Evolutionary conservation across 1,140 invertebrate genomes (phyloP).

Genomic region (Penaeus japonicus): DNA sequence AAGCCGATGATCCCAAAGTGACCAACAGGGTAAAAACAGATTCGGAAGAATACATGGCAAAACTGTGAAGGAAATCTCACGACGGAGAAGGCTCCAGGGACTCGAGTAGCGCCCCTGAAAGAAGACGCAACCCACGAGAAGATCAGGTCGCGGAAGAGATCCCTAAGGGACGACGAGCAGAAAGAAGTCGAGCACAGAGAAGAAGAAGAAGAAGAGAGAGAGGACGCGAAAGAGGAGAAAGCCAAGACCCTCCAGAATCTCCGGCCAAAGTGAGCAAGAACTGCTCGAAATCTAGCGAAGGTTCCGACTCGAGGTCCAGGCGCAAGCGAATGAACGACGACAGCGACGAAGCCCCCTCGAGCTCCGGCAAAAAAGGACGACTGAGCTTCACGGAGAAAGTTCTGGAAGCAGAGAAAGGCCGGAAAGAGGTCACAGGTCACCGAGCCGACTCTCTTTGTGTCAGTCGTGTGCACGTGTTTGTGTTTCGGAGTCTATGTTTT

Average conservation of each 20-base stretch:
- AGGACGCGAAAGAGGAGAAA: constrained; percentile 15
- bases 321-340: constrained; percentile 25
- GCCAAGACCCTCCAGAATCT: background rate
- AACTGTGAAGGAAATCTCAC: constrained; percentile 32
- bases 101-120: background rate
- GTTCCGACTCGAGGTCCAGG: background rate
- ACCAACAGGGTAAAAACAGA: constrained; percentile 11
- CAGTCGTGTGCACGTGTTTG: constrained; percentile 12
- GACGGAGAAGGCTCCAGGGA: background rate
- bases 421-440: constrained; percentile 38
- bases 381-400: background rate
- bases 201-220: no score
- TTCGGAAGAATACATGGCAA: constrained; percentile 42
- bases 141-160: constrained; percentile 36
- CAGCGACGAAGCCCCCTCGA: background rate
- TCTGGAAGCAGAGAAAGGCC: constrained; percentile 45
- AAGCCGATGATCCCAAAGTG: constrained; percentile 6
- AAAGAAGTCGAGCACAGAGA: background rate
- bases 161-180: constrained; percentile 26
- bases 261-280: no score
- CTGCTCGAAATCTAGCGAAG: no score
- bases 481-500: background rate
- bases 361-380: background rate
- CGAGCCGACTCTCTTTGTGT: constrained; percentile 48
- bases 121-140: constrained; percentile 13